Evolutionary conservation across 92 coral and sea anemone genomes (phyloP).

Genomic region (Phenganax subtilis): DNA sequence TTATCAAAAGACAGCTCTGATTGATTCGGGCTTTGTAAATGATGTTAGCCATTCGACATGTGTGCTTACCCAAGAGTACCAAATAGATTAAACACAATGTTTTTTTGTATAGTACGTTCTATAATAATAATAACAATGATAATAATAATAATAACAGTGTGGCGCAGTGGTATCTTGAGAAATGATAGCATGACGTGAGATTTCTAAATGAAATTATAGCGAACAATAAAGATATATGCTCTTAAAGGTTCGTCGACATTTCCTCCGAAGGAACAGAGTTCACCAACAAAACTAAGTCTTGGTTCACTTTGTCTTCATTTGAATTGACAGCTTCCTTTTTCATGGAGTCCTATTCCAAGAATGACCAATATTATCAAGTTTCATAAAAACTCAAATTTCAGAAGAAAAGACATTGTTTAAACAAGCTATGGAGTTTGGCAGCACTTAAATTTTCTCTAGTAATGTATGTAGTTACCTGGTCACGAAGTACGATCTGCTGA

Average conservation of each 20-base stretch:
- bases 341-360: not conserved
- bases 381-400: not conserved
- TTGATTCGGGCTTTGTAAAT: too few relatives aligned
- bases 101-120: too few relatives aligned
- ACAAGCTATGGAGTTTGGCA: not conserved
- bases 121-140: too few relatives aligned
- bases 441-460: not conserved
- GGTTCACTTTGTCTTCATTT: not conserved
- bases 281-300: not conserved
- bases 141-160: too few relatives aligned
- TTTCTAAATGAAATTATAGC: too few relatives aligned
- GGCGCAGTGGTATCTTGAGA: too few relatives aligned
- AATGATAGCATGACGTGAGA: too few relatives aligned
- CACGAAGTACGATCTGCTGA: not conserved
- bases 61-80: too few relatives aligned
- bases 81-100: too few relatives aligned
- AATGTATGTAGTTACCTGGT: not conserved
- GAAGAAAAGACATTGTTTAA: not conserved
- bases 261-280: constrained; percentile 16
- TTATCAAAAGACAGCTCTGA: too few relatives aligned
- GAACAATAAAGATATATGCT: not conserved
- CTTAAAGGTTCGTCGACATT: constrained; percentile 13
- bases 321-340: not conserved
- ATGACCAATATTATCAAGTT: too few relatives aligned
- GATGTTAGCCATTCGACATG: too few relatives aligned